phyloP scores from a whole-genome alignment of 1,140 invertebrate genomes.

The Temnothorax longispinosus region DNA sequence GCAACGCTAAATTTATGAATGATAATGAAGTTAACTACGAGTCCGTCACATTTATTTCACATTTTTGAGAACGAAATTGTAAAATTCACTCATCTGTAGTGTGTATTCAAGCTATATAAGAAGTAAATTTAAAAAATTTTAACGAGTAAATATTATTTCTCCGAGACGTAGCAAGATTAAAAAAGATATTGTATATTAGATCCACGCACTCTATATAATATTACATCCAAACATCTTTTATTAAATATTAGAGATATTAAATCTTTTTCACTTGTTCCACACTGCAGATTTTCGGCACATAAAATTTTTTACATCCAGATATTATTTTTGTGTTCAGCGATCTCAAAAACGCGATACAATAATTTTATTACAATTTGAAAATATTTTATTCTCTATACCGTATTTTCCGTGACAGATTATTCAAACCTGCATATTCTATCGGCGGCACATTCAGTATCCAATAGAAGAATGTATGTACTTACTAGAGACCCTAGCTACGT shows the following conservation, averaged over 20 bases:
- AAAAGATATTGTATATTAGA: background rate
- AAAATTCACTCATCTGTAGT: background rate
- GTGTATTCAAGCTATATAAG: too few species aligned
- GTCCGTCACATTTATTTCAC: background rate
- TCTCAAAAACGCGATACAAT: background rate
- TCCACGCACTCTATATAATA: too few species aligned
- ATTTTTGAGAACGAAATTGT: background rate
- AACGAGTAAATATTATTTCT: too few species aligned
- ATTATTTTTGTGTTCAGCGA: background rate
- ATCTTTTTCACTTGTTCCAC: background rate
- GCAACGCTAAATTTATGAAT: background rate
- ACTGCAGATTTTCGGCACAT: background rate
- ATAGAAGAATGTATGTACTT: background rate
- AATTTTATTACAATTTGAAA: background rate
- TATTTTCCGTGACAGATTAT: background rate
- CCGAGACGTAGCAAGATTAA: too few species aligned
- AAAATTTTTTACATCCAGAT: background rate
- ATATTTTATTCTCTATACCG: background rate
- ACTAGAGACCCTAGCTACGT: background rate
- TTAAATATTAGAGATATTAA: too few species aligned
- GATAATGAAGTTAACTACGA: background rate
- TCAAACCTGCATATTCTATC: background rate
- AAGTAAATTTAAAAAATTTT: too few species aligned
- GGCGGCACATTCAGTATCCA: background rate
- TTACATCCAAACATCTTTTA: too few species aligned